Evolutionary conservation across 2,113 vertebrate species (phyloP), one percentile per base, ranked within the genome.

Genomic region (Epinephelus fuscoguttatus): DNA sequence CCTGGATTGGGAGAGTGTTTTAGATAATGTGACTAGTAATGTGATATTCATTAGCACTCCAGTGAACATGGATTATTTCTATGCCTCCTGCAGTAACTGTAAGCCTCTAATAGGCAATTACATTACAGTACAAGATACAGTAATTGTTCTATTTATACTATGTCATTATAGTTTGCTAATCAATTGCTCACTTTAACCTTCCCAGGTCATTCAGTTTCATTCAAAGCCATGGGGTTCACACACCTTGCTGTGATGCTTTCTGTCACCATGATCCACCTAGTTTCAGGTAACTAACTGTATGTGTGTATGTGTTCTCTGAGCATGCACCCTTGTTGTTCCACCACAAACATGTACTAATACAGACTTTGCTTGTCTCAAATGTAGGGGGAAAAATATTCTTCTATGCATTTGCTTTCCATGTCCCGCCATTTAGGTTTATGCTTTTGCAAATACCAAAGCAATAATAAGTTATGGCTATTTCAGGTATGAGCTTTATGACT

Each of bases 401-500:
- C 7, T 23, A 0, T 19, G 23, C 40, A 9, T 12, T 72, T 72
- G 6, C n/a, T 19, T 40, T 2, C 13, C 12, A 45, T 49, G 9
- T 47, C 40, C 45, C 55, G 23, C 30, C 52, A 30, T 53, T 27
- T 19, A 12, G 4, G 8, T 13, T 42, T 50, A 6, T 60, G 59
- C 80, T 57, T n/a, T 23, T 75, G 6, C 45, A 40, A 64, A 30
- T 78, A 60, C 57, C 37, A 69, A 67, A 70, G 0, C 4, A 57
- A 4, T 69, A 62, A 87, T 59, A 33, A 14, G n/a, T 45, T 68
- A 57, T 82, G 85, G 3, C 63, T 49, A 23, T 88, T 88, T 86
- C 71, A 98, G 97, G 95, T 87, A 94, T 97, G 88, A 96, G 95
- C 72, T 93, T 97, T 78, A 93, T 90, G 90, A 95, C 84, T 49